Base-by-base conservation (phyloP, 2,797 vertebrate species). In the Manis pentadactyla region DNA sequence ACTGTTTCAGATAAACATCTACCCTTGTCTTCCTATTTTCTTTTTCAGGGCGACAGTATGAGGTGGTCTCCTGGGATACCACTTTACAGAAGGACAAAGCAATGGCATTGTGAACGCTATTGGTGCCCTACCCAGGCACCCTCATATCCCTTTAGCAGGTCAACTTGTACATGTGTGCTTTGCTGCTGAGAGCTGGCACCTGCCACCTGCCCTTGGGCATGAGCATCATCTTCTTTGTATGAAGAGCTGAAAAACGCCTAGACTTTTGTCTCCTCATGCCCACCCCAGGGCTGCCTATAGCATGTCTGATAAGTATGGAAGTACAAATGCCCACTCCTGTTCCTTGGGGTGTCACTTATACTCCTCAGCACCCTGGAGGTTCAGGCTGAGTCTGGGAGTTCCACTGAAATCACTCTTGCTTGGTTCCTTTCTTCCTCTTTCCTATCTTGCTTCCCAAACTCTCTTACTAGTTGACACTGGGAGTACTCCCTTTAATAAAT, bases 1-100 rank as follows among this genome's bases (percentile, higher is more conserved):
- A 51, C 9, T 83, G 25, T 34, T 96, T 94, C 81, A 64, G 39
- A 69, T 87, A 89, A 92, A 87, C 27, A 69, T 46, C n/a, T 88
- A 71, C 13, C 7, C 31, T 53, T n/a, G 8, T 74, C 57, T 93
- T 61, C 42, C 15, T 66, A 37, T 69, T 46, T 46, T 46, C 46
- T 57, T 87, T 3, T 64, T 64, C 21, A 27, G 14, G 19, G 27
- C 25, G 23, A 31, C 15, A 29, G 2, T 17, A 18, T 57, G 27
- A 55, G 4, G 39, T 42, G 8, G 61, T 27, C 84, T 1, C 0
- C 37, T 55, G 27, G 13, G 91, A 55, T 23, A 37, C 11, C 64
- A 46, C 51, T 90, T 86, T 39, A 59, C 19, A n/a, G 61, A 51
- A 64, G 49, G 4, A 2, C 0, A 34, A 0, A 11, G 46, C 3